Base-by-base conservation (phyloP, 1,140 invertebrate species). In the Drosophila parabipectinata region DNA sequence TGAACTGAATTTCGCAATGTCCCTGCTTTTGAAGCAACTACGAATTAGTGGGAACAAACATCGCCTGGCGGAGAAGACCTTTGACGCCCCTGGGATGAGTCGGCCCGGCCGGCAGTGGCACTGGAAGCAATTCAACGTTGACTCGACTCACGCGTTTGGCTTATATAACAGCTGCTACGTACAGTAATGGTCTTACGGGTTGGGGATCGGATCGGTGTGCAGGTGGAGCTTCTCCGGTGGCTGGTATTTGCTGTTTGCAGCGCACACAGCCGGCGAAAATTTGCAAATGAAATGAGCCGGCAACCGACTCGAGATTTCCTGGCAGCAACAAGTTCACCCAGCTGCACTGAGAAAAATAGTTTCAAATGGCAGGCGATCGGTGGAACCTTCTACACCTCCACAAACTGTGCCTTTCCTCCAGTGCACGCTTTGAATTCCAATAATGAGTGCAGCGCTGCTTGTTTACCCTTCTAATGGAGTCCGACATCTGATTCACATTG, bases 401-500 rank as follows among this genome's bases (percentile, higher is more conserved):
- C 26, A 7, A 28, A 28, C 26, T 28, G 6, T 4, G 6, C 26
- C 12, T 37, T 37, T 21, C 9, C 21, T 15, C 9, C 15, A 24
- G 44, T 67, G 63, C 30, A 21, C 15, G 5, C 47, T n/a, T 69
- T 21, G 52, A 74, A 74, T 73, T 51, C 45, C 52, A 73, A 64
- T 75, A 74, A 64, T 74, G 53, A 61, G 59, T 74, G 57, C 69
- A 51, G 45, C 12, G 51, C 63, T 56, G 66, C 44, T 10, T 84
- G 73, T 84, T 85, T 84, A 44, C 73, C 44, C 54, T 56, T 80
- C 77, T 85, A 87, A 85, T 85, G 82, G 77, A 64, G 72, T 62
- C 71, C 53, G 61, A 59, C 72, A 75, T 54, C 62, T 75, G 55
- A 75, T 55, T 75, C 72, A 71, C 67, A 69, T 69, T 69, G 68